Base-by-base conservation (phyloP, 1,140 invertebrate genomes). In the Ceratina calcarata region DNA sequence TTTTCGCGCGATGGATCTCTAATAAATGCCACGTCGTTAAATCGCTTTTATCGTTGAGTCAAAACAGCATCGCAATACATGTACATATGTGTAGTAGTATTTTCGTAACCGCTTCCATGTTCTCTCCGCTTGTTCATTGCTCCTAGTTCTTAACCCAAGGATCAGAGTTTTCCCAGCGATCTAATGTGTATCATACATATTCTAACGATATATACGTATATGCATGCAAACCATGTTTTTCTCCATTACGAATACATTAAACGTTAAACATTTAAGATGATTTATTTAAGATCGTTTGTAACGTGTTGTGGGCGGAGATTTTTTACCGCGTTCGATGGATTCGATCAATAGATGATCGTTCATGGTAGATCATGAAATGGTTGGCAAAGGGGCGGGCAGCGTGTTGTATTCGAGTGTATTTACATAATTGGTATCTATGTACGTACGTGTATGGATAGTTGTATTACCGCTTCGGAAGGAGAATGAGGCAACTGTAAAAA, bases 1-100 rank as follows among this genome's bases (percentile, higher is more conserved):
- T 10, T 45, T 45, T 45, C 8, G 37, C 37, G 37, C 10, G 37
- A 45, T 45, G 37, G 37, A 45, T 45, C 37, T 45, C 37, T 45
- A 45, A 45, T 45, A 45, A 45, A 45, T 45, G 37, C 37, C 37
- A 57, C 55, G 55, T 13, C 55, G 37, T 45, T 32, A 84, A 58
- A 53, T 22, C 51, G 79, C 82, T 80, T 76, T 84, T 76, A 77
- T 64, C 37, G 66, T 75, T 32, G 51, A 69, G 20, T 32, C 53
- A 77, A 37, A 62, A 70, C 37, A 84, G 51, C 67, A 67, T 74
- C 81, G 72, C 72, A 77, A 77, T 81, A 85, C 71, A 64, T 85
- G 83, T 85, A 85, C 67, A 85, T 85, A 85, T 72, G 57, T 73
- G 71, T 76, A 67, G 83, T 84, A 77, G 74, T 81, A 67, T 75